These are phyloP conservation scores for Setophaga kirtlandii DNA, from an alignment of 2,113 vertebrate genomes.

Conservation along the genomic window DNA sequence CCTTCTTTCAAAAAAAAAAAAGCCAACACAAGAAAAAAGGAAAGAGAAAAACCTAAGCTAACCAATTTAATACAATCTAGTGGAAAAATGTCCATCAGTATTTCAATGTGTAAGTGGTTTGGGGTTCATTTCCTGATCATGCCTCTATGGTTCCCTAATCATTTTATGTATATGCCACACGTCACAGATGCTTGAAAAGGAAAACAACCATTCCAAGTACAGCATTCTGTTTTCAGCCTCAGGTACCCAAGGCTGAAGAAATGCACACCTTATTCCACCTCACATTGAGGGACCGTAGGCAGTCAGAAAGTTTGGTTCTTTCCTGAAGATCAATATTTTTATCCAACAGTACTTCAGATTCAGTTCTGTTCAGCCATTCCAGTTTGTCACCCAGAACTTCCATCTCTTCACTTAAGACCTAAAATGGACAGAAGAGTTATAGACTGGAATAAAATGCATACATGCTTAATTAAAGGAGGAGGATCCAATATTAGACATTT, in stretches of 20 bases:
- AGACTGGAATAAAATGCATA: background rate
- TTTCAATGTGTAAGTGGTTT: background rate
- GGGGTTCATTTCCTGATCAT: background rate
- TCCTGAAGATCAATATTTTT: conserved; percentile 78
- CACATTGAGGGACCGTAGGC: conserved; percentile 80
- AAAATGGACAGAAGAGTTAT: background rate
- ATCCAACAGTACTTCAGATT: conserved; percentile 82
- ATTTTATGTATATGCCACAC: background rate
- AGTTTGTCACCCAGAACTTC: conserved; percentile 82
- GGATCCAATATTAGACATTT: background rate
- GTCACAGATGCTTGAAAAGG: background rate
- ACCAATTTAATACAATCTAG: background rate
- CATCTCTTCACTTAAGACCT: conserved; percentile 85
- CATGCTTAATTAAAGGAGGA: background rate
- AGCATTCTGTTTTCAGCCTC: background rate
- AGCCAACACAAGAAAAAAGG: background rate
- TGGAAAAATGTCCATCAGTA: background rate
- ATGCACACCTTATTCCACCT: conserved; percentile 87
- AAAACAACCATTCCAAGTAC: background rate
- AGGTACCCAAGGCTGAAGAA: background rate
- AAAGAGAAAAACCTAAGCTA: background rate
- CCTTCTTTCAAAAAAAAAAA: background rate
- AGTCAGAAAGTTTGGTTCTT: conserved; percentile 80
- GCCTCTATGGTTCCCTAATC: background rate
- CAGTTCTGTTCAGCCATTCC: conserved; percentile 87